Conservation (phyloP, 2,113 vertebrate genomes). For the Sphyrna mokarran region DNA sequence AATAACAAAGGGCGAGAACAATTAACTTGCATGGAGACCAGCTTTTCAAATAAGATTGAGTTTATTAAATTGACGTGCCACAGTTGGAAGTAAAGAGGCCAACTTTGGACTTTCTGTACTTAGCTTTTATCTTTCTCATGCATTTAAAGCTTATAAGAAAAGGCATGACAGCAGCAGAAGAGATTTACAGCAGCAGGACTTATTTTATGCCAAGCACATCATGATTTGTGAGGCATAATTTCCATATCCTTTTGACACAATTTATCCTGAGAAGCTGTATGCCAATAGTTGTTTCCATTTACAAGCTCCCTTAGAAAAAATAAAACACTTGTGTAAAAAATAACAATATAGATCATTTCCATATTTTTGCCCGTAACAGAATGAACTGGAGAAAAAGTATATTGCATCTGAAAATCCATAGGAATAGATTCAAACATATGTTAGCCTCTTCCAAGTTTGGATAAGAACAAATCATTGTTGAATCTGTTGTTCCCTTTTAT, state of each 20-base stretch:
- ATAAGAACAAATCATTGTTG: background rate
- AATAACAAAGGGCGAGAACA: background rate
- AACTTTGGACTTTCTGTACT: background rate
- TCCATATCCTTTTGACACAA: constrained; percentile 36
- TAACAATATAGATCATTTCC: background rate
- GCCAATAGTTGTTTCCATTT: constrained; percentile 34
- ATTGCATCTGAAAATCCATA: background rate
- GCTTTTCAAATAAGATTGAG: background rate
- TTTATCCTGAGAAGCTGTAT: constrained; percentile 22
- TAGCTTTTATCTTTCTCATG: background rate
- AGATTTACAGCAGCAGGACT: background rate
- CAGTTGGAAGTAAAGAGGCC: background rate
- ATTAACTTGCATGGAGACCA: background rate
- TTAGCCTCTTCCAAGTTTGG: background rate
- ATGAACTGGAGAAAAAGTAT: background rate
- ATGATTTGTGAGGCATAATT: constrained; percentile 24
- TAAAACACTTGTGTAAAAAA: background rate
- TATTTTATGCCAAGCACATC: constrained; percentile 31
- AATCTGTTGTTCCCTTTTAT: background rate
- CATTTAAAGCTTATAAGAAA: constrained; percentile 18
- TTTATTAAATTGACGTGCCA: constrained; percentile 11
- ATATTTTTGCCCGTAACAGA: background rate
- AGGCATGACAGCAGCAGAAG: background rate
- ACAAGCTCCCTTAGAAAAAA: background rate
- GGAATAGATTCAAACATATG: background rate